Base-by-base conservation (phyloP, 1,140 invertebrate species). In the Dufourea novaeangliae region DNA sequence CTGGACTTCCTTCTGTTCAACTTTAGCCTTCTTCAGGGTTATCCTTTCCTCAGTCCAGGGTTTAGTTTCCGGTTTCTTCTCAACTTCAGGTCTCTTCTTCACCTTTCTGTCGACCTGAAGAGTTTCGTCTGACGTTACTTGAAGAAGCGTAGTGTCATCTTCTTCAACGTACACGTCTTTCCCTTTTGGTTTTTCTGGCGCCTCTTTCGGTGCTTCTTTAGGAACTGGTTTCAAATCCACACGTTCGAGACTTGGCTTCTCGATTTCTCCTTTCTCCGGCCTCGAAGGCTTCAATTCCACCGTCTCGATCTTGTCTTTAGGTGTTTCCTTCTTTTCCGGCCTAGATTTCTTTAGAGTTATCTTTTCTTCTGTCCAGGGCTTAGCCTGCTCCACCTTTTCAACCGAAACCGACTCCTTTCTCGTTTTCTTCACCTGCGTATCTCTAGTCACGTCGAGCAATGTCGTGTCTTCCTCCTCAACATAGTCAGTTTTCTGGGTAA, bases 201-300 rank as follows among this genome's bases (percentile, higher is more conserved):
- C 14, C 8, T 78, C 69, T 17, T 61, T 76, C 1, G 41, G 66
- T 6, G 17, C 57, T 56, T 69, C 63, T 64, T 92, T 92, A 6
- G 89, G 78, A 63, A 92, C 73, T 10, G 91, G 85, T 76, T 93
- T 93, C 27, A 93, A 75, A 50, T 86, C 80, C 29, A 93, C 90
- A 34, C 84, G 72, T 80, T 93, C 92, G 4, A 92, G 59, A 34
- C 39, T 78, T 0, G 76, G 78, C 79, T 79, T 91, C n/a, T 83
- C 17, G 8, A 88, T 69, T 69, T 88, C 83, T 72, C 74, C 76
- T 71, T 88, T 90, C 54, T 87, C 83, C 17, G 92, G 86, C 85
- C 92, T 93, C 2, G 93, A 90, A 29, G 93, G 93, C 80, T 94
- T 94, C 17, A 95, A 83, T 81, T 93, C 93, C 52, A 94, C 82